Evolutionary conservation across 2,113 vertebrate species (phyloP).

Genomic region (Symphodus melops): DNA sequence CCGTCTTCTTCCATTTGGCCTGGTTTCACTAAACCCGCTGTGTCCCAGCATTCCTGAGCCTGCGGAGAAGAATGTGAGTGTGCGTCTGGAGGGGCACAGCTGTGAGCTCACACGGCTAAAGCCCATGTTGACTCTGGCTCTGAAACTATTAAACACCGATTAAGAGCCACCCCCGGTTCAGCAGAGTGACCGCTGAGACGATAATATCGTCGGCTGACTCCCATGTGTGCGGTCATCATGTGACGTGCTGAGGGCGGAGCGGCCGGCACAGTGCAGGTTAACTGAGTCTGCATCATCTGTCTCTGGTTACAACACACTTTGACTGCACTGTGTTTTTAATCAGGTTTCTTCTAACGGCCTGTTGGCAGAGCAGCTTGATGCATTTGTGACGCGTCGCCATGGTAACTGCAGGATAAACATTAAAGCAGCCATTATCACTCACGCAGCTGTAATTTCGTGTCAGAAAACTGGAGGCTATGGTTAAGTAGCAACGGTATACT

Average conservation of each 20-base stretch:
- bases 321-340: conserved; percentile 7
- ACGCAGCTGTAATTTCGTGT: conserved; percentile 39
- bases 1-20: neutral
- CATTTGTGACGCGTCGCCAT: conserved; percentile 15
- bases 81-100: conserved; percentile 7
- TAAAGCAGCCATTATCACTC: conserved; percentile 27
- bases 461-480: conserved; percentile 17
- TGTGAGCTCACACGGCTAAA: conserved; percentile 32
- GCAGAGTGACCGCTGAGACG: conserved; percentile 11
- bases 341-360: neutral
- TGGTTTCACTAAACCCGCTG: neutral
- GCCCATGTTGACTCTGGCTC: conserved; percentile 59
- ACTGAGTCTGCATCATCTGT: conserved; percentile 44
- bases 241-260: no score
- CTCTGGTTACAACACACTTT: conserved; percentile 4
- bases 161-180: conserved; percentile 27
- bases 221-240: neutral
- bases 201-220: conserved; percentile 41
- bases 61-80: conserved; percentile 27
- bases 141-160: conserved; percentile 55
- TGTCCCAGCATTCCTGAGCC: conserved; percentile 40
- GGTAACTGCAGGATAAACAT: conserved; percentile 21
- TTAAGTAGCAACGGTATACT: neutral
- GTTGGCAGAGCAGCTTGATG: conserved; percentile 1
- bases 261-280: conserved; percentile 33